Conservation (phyloP, 2,113 vertebrate species). For the Pandion haliaetus region DNA sequence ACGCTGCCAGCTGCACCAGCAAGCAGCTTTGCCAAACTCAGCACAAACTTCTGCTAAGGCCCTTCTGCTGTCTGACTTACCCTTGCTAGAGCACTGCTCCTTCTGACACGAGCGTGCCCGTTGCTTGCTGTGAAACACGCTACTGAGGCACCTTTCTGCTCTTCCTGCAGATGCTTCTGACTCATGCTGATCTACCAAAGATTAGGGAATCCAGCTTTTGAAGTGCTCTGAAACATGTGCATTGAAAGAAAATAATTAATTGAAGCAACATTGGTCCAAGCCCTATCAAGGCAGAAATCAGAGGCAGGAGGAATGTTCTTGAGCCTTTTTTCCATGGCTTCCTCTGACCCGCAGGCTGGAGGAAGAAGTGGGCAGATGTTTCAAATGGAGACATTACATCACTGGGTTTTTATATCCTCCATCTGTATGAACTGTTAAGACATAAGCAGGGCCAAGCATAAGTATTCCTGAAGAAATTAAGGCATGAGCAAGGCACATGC, state of each 20-base stretch:
- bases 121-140: neutral
- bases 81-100: neutral
- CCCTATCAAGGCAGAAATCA: neutral
- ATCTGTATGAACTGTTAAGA: neutral
- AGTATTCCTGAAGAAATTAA: conserved; percentile 9
- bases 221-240: neutral
- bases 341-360: neutral
- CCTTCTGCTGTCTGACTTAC: neutral
- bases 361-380: conserved; percentile 21
- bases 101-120: accelerated
- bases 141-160: neutral
- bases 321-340: neutral
- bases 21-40: neutral
- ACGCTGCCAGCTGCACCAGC: neutral
- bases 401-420: neutral
- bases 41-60: neutral
- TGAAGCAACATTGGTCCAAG: neutral
- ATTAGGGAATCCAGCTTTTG: neutral
- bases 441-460: neutral
- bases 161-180: conserved; percentile 35
- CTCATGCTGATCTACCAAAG: neutral
- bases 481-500: neutral
- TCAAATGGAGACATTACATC: neutral
- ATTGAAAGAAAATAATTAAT: conserved; percentile 17
- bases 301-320: neutral